phyloP scores from a whole-genome alignment of 1,140 invertebrate genomes.

The Brevipalpus yothersi region DNA sequence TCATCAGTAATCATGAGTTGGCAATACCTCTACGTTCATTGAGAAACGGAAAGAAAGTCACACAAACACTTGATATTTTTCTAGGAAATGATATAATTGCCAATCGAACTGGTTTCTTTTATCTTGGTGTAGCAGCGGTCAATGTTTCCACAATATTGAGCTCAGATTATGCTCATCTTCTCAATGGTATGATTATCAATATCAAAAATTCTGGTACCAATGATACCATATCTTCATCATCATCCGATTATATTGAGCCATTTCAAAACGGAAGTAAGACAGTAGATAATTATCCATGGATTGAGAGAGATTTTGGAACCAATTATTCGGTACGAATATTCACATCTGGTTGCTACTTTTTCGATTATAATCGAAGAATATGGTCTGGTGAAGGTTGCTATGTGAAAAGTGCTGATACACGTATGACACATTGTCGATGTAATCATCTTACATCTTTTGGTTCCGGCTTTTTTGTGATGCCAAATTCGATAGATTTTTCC shows the following conservation, averaged over 20 bases:
- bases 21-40: constrained; percentile 11
- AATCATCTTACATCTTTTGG: constrained; percentile 30
- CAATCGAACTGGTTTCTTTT: constrained; percentile 17
- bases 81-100: constrained; percentile 13
- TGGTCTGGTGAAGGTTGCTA: constrained; percentile 17
- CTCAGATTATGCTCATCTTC: constrained; percentile 5
- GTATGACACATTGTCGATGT: constrained; percentile 23
- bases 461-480: constrained; percentile 26
- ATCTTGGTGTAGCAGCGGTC: constrained; percentile 15
- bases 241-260: constrained; percentile 2
- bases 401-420: constrained; percentile 14
- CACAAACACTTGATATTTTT: constrained; percentile 14
- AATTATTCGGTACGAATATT: constrained; percentile 17
- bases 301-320: constrained; percentile 14
- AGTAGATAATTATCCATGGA: not conserved
- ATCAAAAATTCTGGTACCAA: constrained; percentile 7
- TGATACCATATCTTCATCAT: constrained; percentile 10
- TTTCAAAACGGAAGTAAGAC: not conserved
- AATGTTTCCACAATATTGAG: constrained; percentile 6
- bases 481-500: constrained; percentile 29
- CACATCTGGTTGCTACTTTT: constrained; percentile 18
- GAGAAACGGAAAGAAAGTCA: constrained; percentile 7
- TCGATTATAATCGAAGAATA: constrained; percentile 13
- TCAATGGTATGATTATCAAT: constrained; percentile 12
- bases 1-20: constrained; percentile 13